Conservation (phyloP, 2,797 vertebrate genomes). For the Hippocampus kuda region DNA sequence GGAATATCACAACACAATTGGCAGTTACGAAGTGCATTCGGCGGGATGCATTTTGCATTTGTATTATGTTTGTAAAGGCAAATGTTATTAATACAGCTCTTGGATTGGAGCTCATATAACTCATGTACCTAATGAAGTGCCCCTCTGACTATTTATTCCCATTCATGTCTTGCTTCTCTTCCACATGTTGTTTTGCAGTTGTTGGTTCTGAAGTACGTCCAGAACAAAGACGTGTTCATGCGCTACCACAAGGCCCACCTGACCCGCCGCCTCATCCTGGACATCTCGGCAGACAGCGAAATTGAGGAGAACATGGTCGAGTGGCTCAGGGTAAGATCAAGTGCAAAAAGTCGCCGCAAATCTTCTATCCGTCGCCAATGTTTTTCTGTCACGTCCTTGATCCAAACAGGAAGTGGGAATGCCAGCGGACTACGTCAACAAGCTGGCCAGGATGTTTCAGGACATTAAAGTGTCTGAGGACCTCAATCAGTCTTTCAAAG, state of each 20-base stretch:
- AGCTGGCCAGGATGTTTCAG: conserved; percentile 97
- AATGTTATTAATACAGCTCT: background rate
- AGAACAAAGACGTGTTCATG: conserved; percentile 99
- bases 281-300: conserved; percentile 97
- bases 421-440: conserved; percentile 98
- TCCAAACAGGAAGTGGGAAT: conserved; percentile 91
- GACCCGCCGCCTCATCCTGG: conserved; percentile 91
- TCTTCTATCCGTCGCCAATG: background rate
- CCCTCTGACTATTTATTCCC: background rate
- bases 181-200: conserved; percentile 59
- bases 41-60: background rate
- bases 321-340: conserved; percentile 86
- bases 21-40: background rate
- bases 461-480: conserved; percentile 99
- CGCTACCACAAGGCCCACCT: conserved; percentile 97
- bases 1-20: background rate
- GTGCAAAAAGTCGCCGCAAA: too few species aligned
- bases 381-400: conserved; percentile 1
- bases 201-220: conserved; percentile 94
- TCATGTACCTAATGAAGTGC: background rate
- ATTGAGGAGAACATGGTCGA: conserved; percentile 99
- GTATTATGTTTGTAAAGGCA: background rate
- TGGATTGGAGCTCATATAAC: background rate
- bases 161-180: background rate
- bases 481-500: conserved; percentile 96